These are phyloP conservation scores for Brachionus koreanus DNA, from an alignment of 1,140 invertebrate species.

Conservation along the genomic window DNA sequence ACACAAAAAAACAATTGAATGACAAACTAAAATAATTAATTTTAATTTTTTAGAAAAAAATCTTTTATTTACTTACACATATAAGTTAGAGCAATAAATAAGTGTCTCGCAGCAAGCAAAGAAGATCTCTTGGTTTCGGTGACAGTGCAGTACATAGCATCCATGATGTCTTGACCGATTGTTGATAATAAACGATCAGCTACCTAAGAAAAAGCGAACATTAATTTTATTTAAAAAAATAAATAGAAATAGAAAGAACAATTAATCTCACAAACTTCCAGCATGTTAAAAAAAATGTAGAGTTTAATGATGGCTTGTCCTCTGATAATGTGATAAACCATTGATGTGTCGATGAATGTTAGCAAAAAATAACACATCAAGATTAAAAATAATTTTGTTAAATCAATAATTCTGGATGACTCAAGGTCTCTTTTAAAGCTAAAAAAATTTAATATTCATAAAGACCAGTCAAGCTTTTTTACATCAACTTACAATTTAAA, in stretches of 20 bases:
- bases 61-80: constrained; percentile 66
- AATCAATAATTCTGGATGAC: constrained; percentile 34
- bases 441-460: not conserved
- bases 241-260: too few species aligned
- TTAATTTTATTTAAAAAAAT: too few species aligned
- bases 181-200: constrained; percentile 40
- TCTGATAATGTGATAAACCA: constrained; percentile 86
- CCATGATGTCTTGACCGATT: constrained; percentile 44
- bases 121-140: not conserved
- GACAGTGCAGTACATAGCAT: constrained; percentile 25
- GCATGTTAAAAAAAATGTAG: constrained; percentile 99
- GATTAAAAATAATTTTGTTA: not conserved
- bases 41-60: not conserved
- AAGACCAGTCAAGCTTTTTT: not conserved
- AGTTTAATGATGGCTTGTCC: constrained; percentile 97
- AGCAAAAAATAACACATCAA: not conserved
- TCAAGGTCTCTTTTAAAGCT: not conserved
- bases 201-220: not conserved
- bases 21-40: constrained; percentile 66
- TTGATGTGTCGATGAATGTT: constrained; percentile 37
- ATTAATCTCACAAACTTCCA: constrained; percentile 71
- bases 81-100: constrained; percentile 82
- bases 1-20: constrained; percentile 78
- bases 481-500: not conserved
- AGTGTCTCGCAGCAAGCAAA: constrained; percentile 70